Evolutionary conservation across 2,113 vertebrate genomes (phyloP).

Genomic region (Phyllostomus discolor): DNA sequence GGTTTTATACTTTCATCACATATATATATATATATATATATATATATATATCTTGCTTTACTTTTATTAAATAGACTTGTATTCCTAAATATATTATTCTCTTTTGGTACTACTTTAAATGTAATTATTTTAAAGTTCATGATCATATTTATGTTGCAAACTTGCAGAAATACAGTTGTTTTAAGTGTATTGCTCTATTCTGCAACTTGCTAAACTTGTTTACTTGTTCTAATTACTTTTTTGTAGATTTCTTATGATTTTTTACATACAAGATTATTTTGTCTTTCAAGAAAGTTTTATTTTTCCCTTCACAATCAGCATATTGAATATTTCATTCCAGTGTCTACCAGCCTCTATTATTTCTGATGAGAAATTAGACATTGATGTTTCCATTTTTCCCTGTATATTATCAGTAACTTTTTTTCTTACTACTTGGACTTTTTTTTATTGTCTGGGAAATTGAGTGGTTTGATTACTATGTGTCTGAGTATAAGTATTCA

Average conservation of each 20-base stretch:
- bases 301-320: neutral
- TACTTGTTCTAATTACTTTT: neutral
- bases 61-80: neutral
- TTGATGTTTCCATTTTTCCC: neutral
- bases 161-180: neutral
- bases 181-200: neutral
- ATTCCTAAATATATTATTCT: neutral
- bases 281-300: neutral
- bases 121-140: neutral
- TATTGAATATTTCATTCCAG: neutral
- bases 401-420: neutral
- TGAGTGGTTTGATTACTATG: neutral
- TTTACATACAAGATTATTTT: neutral
- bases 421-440: neutral
- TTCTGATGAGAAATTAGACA: neutral
- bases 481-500: neutral
- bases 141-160: neutral
- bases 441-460: neutral
- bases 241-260: neutral
- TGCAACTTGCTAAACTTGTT: neutral
- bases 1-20: neutral
- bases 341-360: neutral
- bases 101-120: neutral
- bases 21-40: neutral
- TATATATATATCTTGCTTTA: neutral